These are phyloP conservation scores for Alligator sinensis DNA, from an alignment of 2,113 vertebrate genomes.

Conservation along the genomic window DNA sequence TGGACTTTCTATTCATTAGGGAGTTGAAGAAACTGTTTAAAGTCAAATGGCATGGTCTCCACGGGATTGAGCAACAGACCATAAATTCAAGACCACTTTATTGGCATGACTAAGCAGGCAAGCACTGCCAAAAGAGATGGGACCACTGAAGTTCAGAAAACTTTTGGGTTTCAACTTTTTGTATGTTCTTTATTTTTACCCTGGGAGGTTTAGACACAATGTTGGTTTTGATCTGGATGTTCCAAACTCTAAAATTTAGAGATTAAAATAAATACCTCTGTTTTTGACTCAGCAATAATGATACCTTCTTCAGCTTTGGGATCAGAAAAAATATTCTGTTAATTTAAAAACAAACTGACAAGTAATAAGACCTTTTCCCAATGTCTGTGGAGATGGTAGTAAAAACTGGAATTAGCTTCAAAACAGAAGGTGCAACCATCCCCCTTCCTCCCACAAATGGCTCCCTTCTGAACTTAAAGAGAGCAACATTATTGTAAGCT, in stretches of 20 bases:
- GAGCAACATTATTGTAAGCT: background rate
- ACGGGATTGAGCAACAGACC: constrained; percentile 26
- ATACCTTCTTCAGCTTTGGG: background rate
- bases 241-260: background rate
- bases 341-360: background rate
- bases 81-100: constrained; percentile 34
- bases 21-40: constrained; percentile 35
- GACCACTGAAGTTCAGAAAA: constrained; percentile 36
- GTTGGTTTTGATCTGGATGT: background rate
- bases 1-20: background rate
- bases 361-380: background rate
- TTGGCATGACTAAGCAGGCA: background rate
- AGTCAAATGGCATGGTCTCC: constrained; percentile 52
- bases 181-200: constrained; percentile 4
- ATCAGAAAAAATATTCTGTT: background rate
- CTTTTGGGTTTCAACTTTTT: background rate
- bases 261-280: background rate
- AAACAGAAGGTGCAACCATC: background rate
- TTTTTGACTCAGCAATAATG: background rate
- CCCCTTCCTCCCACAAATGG: background rate
- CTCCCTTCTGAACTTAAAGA: constrained; percentile 2
- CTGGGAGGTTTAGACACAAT: background rate
- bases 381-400: background rate
- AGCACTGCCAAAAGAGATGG: constrained; percentile 46
- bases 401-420: constrained; percentile 17